Evolutionary conservation across 2,888 invertebrate species (phyloP), one percentile per base, ranked within the genome.

Genomic region (Gastrophysa polygoni): DNA sequence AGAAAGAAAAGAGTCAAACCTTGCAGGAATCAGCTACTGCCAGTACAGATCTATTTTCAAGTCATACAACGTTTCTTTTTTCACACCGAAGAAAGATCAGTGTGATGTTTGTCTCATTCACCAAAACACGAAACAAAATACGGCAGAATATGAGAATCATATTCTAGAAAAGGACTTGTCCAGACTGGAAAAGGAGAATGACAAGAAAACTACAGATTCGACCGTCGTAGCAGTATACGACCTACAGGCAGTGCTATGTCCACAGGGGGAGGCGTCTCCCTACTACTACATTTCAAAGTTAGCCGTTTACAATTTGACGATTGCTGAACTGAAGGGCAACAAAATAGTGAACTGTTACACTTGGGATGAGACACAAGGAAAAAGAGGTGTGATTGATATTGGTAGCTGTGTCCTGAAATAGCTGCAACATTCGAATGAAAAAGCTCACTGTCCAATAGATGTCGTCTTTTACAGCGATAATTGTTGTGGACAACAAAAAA

Each of bases 401-500:
- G 50, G 50, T 17, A 50, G 32, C 32, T 50, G 50, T 17, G 50
- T 50, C 7, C 50, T 50, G 17, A 29, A 50, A 54, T 54, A 44
- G 20, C 24, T 44, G 8, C 54, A 44, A 44, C 10, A 20, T 44
- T 44, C 28, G 14, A 44, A 54, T 43, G 20, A 54, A 43, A 54
- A 54, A 54, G 44, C 44, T 24, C 24, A 44, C n/a, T 43, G 21
- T 20, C 43, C 38, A 18, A 43, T 34, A 20, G 38, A 49, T 16
- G 44, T 59, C 8, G 18, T 59, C 14, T 32, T 58, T 17, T 58
- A 49, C 49, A 49, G 49, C 49, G 61, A 61, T 57, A 59, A 61
- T 57, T 61, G 61, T 59, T 48, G 57, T 47, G 68, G 68, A 18
- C 69, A 69, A 57, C 68, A 69, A 55, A 62, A 68, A 61, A 69